Evolutionary conservation across 2,888 invertebrate genomes (phyloP), one percentile per base, ranked within the genome.

Genomic region (Cybosia mesomella): DNA sequence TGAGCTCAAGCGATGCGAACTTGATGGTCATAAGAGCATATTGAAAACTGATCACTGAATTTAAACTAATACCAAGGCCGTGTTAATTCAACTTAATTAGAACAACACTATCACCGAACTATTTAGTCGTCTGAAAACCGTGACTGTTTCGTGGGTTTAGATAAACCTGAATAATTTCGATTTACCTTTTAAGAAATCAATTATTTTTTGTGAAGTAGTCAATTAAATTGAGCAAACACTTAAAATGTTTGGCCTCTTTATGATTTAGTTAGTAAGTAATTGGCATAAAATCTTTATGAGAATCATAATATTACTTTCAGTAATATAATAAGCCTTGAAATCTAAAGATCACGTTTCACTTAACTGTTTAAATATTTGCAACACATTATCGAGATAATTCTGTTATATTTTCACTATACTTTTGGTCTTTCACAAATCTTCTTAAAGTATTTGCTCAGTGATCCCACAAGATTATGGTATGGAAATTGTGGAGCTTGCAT

Each of bases 401-500:
- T 72, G 64, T 75, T 70, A 67, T 58, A 39, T 67, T 65, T 61
- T 67, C 32, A 64, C 36, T 66, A 70, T 71, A 74, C 64, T 58
- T 72, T 67, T 75, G 59, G 62, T 65, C 61, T 55, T 13, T 58
- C 70, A 73, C 66, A 77, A 79, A 82, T 74, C 78, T 73, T 76
- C 65, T 68, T 49, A 76, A 80, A 80, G 80, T 82, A 80, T 81
- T 80, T 74, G 74, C 67, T 72, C 73, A 72, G 74, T 75, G 74
- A 75, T 77, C 77, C 67, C 74, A 72, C 54, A 71, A 80, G 74
- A 80, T 81, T 81, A 82, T 77, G 74, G 68, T 70, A 84, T 79
- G 81, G 78, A 80, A 83, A 84, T 82, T 80, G 80, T 79, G 79
- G 76, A 74, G 77, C 77, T 82, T 83, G 83, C 81, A 82, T 84